phyloP scores from a whole-genome alignment of 2,113 vertebrate genomes.

The Brevimyrus niger region DNA sequence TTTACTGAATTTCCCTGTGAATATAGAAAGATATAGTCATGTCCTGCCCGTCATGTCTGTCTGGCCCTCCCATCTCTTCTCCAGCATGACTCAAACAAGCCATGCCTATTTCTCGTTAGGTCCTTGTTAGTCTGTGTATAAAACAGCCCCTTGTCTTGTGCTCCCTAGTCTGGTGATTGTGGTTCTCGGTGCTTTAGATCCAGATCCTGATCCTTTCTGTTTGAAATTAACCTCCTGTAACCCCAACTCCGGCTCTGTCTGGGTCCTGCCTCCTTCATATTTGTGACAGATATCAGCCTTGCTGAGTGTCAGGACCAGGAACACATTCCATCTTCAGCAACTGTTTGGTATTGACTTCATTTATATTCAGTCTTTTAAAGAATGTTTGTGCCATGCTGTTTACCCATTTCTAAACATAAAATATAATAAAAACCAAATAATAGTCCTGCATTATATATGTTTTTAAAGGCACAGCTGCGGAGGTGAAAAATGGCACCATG shows the following conservation, averaged over 20 bases:
- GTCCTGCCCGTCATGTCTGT: background rate
- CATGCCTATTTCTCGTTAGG: background rate
- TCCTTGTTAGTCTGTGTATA: background rate
- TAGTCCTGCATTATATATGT: background rate
- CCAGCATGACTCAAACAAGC: background rate
- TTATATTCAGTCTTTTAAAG: background rate
- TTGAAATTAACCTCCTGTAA: background rate
- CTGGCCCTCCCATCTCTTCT: background rate
- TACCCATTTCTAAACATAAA: background rate
- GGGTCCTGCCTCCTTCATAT: background rate
- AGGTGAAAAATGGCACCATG: background rate
- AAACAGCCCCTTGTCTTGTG: background rate
- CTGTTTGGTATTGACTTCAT: background rate
- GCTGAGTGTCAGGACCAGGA: background rate
- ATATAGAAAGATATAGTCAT: background rate
- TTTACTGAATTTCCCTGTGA: background rate
- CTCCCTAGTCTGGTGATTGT: background rate
- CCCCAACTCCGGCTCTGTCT: background rate
- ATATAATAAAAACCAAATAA: background rate
- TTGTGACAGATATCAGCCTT: background rate
- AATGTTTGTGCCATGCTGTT: background rate
- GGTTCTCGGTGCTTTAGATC: background rate
- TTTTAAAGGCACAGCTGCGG: background rate
- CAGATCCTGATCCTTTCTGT: background rate
- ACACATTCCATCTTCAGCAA: background rate